Base-by-base conservation (phyloP, 2,888 invertebrate genomes). In the Melanargia galathea region DNA sequence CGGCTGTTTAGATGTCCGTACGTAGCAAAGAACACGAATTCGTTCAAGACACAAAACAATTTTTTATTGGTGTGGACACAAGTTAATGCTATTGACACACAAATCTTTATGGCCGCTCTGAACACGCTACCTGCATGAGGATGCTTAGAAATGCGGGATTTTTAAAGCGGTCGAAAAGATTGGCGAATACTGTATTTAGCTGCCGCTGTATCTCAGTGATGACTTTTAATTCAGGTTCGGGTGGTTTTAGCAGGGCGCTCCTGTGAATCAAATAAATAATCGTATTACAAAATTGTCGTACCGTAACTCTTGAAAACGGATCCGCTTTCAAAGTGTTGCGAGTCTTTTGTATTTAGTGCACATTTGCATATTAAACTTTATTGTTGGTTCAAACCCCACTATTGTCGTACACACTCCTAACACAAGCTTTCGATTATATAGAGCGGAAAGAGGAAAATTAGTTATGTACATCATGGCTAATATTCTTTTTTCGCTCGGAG, bases 201-300 rank as follows among this genome's bases (percentile, higher is more conserved):
- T 35, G 51, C 51, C 11, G 1, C 18, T 4, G 2, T 18, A 20
- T 46, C 20, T 45, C 2, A 30, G 3, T 35, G 35, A 20, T 13
- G 18, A 48, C 22, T 48, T 33, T 49, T 49, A 26, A 26, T 49
- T 10, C 49, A 30, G 26, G 49, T 13, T 22, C 22, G 11, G 45
- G 20, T 22, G 11, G 45, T 2, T 46, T 20, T 43, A 8, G 2
- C 7, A 18, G 10, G 4, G 20, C 4, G 45, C 22, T 22, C 20
- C 49, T 49, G 49, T n/a, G 8, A 49, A 26, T 16, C 3, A 16
- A 49, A 49, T 49, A 16, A 49, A 49, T 49, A 30, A 30, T 49
- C 16, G 16, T 16, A 30, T 49, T n/a, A 49, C 1, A 48, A 48
- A 24, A n/a, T 6, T 24, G 7, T 45, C 0, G 2, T 13, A 1